Conservation (phyloP, 2,797 vertebrate genomes). For the Centroberyx gerrardi region DNA sequence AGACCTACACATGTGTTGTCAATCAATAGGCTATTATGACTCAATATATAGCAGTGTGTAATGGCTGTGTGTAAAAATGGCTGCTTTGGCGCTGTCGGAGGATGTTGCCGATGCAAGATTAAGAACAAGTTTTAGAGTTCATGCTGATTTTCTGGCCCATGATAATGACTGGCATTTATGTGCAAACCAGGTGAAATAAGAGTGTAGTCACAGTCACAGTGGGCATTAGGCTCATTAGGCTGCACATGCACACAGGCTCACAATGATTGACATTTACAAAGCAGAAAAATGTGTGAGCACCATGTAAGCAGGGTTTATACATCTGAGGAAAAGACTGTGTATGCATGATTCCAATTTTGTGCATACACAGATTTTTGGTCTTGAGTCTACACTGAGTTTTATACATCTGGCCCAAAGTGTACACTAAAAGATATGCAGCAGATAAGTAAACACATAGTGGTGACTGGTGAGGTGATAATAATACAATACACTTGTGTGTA, state of each 20-base stretch:
- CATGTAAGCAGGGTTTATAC: background rate
- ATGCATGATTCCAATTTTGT: background rate
- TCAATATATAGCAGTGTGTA: too few species aligned
- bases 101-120: conserved; percentile 16
- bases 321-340: background rate
- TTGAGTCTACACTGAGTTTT: too few species aligned
- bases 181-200: conserved; percentile 23
- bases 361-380: background rate
- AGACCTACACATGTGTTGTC: too few species aligned
- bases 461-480: too few species aligned
- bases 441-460: too few species aligned
- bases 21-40: too few species aligned
- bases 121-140: conserved; percentile 13
- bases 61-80: too few species aligned
- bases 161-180: background rate
- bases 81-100: background rate
- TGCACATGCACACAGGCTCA: background rate
- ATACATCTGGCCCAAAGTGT: too few species aligned
- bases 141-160: background rate
- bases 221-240: background rate
- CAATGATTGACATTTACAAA: background rate
- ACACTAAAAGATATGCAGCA: too few species aligned
- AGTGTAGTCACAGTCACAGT: background rate
- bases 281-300: background rate
- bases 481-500: too few species aligned